phyloP scores from a whole-genome alignment of 2,113 vertebrate species.

The Manacus vitellinus region DNA sequence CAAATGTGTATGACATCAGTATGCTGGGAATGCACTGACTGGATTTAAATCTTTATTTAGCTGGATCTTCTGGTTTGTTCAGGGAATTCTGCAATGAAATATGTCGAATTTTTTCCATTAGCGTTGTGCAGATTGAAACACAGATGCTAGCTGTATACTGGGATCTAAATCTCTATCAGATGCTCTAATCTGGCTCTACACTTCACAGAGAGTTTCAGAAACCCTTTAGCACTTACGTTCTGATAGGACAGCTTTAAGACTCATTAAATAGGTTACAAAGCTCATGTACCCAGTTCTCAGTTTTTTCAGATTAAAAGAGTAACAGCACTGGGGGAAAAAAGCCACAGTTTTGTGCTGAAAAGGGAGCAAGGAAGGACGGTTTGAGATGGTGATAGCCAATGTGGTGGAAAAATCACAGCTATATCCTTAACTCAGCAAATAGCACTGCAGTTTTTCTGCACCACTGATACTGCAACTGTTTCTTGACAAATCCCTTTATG shows the following conservation, averaged over 20 bases:
- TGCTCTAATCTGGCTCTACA: conserved; percentile 29
- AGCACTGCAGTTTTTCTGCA: conserved; percentile 51
- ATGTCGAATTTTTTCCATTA: conserved; percentile 15
- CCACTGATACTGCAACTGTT: conserved; percentile 32
- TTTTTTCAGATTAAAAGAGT: background rate
- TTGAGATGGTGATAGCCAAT: background rate
- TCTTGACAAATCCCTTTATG: conserved; percentile 70
- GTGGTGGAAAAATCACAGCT: background rate
- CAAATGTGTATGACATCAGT: background rate
- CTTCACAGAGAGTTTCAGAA: conserved; percentile 32
- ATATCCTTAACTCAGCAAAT: background rate
- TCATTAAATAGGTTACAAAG: conserved; percentile 30
- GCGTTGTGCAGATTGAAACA: conserved; percentile 51
- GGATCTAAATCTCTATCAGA: conserved; percentile 43
- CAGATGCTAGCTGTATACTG: conserved; percentile 42
- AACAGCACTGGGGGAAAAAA: background rate
- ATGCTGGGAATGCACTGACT: conserved; percentile 1
- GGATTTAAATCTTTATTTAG: conserved; percentile 63
- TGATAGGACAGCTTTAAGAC: conserved; percentile 24
- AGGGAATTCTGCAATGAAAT: conserved; percentile 47
- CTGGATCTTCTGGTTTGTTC: conserved; percentile 46
- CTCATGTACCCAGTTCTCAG: background rate
- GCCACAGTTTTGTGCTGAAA: background rate
- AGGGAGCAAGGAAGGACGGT: background rate
- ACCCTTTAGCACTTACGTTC: conserved; percentile 11